Conservation (phyloP, 1,140 invertebrate species). For the Drosophila dunni region DNA sequence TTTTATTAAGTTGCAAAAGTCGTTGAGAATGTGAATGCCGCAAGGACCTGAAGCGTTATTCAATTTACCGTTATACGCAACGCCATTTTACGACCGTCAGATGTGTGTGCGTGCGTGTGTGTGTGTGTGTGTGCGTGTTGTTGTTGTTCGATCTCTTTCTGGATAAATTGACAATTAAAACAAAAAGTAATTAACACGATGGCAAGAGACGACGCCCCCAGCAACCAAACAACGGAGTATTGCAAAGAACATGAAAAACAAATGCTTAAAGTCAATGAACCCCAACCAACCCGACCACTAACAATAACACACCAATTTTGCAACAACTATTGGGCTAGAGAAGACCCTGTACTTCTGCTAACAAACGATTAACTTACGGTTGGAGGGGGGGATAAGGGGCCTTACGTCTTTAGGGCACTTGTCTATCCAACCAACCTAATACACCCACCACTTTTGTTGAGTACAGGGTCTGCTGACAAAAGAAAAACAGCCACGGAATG, state of each 20-base stretch:
- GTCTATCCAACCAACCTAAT: too few species aligned
- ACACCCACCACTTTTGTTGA: too few species aligned
- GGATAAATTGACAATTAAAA: conserved; percentile 77
- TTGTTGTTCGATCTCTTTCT: conserved; percentile 33
- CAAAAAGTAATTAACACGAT: conserved; percentile 76
- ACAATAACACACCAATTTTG: not conserved
- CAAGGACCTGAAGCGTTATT: conserved; percentile 16
- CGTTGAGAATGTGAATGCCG: conserved; percentile 7
- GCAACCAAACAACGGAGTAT: conserved; percentile 36
- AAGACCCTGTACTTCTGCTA: too few species aligned
- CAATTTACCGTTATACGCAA: conserved; percentile 2
- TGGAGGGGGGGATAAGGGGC: too few species aligned
- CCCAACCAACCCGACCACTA: conserved; percentile 23
- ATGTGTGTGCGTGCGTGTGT: not conserved
- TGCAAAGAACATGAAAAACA: conserved; percentile 50
- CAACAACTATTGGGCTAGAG: not conserved
- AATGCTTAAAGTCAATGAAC: conserved; percentile 73
- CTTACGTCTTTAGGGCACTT: too few species aligned
- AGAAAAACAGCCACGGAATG: conserved; percentile 20
- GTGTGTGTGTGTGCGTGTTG: not conserved
- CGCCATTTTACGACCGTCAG: conserved; percentile 1
- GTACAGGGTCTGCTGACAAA: not conserved
- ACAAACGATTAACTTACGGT: too few species aligned
- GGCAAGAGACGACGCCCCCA: conserved; percentile 40
- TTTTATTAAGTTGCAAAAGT: not conserved